Base-by-base conservation (phyloP, 1,140 invertebrate genomes). In the Colletes latitarsis region DNA sequence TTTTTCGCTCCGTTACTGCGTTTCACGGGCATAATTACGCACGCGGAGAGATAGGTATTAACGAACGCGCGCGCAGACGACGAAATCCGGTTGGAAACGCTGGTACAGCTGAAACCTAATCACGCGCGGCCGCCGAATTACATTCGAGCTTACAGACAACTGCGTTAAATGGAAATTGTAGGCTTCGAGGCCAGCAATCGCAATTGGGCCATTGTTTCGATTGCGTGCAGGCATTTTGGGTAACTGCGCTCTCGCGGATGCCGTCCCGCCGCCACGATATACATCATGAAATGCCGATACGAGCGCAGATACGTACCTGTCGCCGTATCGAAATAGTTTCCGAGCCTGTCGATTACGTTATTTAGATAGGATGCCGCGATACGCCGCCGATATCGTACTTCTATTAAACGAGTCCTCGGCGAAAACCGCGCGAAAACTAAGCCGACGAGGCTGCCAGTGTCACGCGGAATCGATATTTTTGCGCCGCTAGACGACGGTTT, bases 111-210 rank as follows among this genome's bases (percentile, higher is more conserved):
- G 81, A 88, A 89, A 89, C 88, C 81, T 89, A 89, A 90, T 90
- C 88, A 90, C 88, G 81, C 86, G 78, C 74, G 80, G 77, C 70
- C 71, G 84, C 81, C 82, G 85, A 90, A 90, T 90, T 90, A 90
- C 89, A 89, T 89, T 82, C 74, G 81, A 55, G 90, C 86, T 91
- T 90, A 89, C 87, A 85, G 89, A 89, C 87, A 90, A 89, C 89
- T 81, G 81, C 85, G 89, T 90, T 90, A 89, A 91, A 90, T 91
- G 90, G 88, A 91, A 91, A 90, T 90, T 91, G 89, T 82, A 89
- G 84, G 79, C 82, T 71, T 84, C 77, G 46, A 83, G 68, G 55
- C 62, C 74, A 77, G 85, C 83, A 70, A 84, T 88, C 81, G 78
- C 88, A 89, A 90, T 91, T 91, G 87, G 88, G 81, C 88, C 87